phyloP scores from a whole-genome alignment of 2,888 invertebrate genomes.

The Tigriopus californicus region DNA sequence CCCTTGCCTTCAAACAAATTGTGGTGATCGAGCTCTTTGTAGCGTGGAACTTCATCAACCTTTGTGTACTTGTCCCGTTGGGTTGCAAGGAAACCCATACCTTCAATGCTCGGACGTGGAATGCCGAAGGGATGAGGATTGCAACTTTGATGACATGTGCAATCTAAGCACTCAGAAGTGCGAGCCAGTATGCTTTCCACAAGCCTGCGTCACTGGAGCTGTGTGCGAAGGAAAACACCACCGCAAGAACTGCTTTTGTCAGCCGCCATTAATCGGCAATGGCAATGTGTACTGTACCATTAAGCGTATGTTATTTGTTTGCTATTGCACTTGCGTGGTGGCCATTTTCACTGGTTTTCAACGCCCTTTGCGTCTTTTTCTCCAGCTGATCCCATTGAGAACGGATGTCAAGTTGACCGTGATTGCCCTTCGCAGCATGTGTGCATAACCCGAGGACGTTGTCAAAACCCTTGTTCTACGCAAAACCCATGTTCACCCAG shows the following conservation, averaged over 20 bases:
- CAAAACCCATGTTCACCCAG: constrained; percentile 20
- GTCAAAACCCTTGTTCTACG: constrained; percentile 55
- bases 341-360: no score
- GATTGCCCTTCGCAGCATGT: constrained; percentile 22
- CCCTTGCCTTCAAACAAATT: constrained; percentile 25
- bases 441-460: constrained; percentile 28
- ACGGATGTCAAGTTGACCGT: constrained; percentile 23
- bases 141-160: constrained; percentile 64
- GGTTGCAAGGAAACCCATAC: constrained; percentile 62
- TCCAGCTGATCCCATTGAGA: constrained; percentile 22
- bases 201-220: background rate
- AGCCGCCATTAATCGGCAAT: background rate
- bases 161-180: constrained; percentile 36
- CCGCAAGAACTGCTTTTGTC: background rate
- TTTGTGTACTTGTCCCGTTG: constrained; percentile 53
- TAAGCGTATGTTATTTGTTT: background rate
- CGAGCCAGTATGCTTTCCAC: background rate
- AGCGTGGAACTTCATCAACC: constrained; percentile 46
- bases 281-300: background rate
- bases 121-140: constrained; percentile 46
- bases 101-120: constrained; percentile 35
- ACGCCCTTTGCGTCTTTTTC: background rate
- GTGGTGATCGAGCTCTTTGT: constrained; percentile 59
- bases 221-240: background rate
- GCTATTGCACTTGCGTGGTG: no score